Percentiles rank a stretch among this genome's conserved stretches.
Conservation (phyloP, 2,888 invertebrate species). For the Drosophila affinis region DNA sequence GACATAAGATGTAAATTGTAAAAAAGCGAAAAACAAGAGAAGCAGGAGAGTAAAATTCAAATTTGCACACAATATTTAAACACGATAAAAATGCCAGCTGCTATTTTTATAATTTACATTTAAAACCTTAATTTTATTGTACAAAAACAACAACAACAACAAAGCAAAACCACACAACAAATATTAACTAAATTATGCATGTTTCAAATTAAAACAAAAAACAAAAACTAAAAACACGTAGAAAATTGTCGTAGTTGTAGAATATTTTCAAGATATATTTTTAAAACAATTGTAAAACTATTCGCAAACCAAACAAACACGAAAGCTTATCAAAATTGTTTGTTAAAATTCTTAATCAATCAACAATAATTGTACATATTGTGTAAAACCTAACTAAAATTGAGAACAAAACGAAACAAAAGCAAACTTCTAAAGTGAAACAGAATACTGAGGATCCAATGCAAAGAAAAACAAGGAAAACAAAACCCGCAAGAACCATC, state of each 20-base stretch:
- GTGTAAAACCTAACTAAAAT: slow-evolving; percentile 56
- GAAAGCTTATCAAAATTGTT: slow-evolving; percentile 45
- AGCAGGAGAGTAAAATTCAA: slow-evolving; percentile 31
- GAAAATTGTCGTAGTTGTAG: slow-evolving; percentile 70
- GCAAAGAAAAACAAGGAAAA: slow-evolving; percentile 22
- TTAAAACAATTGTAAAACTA: slow-evolving; percentile 44
- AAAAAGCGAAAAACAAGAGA: slow-evolving; percentile 48
- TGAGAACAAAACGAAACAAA: slow-evolving; percentile 29
- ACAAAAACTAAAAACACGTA: slow-evolving; percentile 44
- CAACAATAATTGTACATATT: slow-evolving; percentile 60
- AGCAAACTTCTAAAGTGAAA: slow-evolving; percentile 21
- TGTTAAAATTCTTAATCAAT: slow-evolving; percentile 41
- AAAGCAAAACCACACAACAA: slow-evolving; percentile 36
- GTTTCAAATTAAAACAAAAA: slow-evolving; percentile 57
- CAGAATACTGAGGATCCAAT: slow-evolving; percentile 15
- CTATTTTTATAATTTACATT: slow-evolving; percentile 68
- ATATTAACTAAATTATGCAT: slow-evolving; percentile 55
- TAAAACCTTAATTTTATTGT: slow-evolving; percentile 52
- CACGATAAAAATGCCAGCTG: slow-evolving; percentile 47
- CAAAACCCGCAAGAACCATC: slow-evolving; percentile 6
- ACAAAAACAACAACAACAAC: slow-evolving; percentile 17
- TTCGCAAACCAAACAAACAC: slow-evolving; percentile 28
- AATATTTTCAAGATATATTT: slow-evolving; percentile 53
- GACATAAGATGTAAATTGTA: slow-evolving; percentile 72
- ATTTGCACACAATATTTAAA: slow-evolving; percentile 32